Evolutionary conservation across 37 sponge, comb jelly and placozoan species (phyloP), one percentile per base, ranked within the genome.

Genomic region (Lycopodina hypogea): DNA sequence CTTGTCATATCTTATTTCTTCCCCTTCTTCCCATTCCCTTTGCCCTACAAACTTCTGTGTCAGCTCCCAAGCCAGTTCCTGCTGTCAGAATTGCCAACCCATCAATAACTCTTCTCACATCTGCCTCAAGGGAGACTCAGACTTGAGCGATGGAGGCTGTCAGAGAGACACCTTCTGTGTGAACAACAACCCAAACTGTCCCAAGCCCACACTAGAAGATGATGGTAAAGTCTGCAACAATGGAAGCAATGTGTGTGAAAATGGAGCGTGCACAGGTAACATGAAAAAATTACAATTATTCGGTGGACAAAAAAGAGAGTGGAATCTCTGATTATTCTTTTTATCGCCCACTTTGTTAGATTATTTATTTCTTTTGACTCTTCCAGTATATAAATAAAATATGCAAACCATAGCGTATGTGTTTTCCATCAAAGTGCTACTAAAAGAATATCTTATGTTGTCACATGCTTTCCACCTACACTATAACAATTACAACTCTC

Each of bases 241-340:
- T 42, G 70, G 70, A 22, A 76, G 42, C 28, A 87, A 80, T 30
- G 77, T 75, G 29, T 87, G 87, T 39, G 76, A 38, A 7, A 59
- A 75, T 68, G 87, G 87, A 30, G 69, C 70, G 1, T 87, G 87
- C 63, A 74, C 58, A 32, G 87, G 86, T 79, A 56, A 59, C 3
- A 2, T 9, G 8, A 42, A 19, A n/a, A n/a, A n/a, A n/a, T n/a
- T n/a, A n/a, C 9, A 28, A n/a, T 22, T 24, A 62, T 22, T 24
- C 15, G 55, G 55, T 17, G 12, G 17, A 53, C 55, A 24, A 22
- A 24, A n/a, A n/a, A 62, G 9, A 9, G 9, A n/a, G 26, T n/a
- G 64, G 28, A 24, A 24, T 62, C 8, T 62, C n/a, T 62, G 22
- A n/a, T 62, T 62, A n/a, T 62, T 62, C 26, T n/a, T n/a, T 26